A percentile compares a stretch with the other conserved stretches of the same genome.
phyloP scores from a whole-genome alignment of 1,140 invertebrate species.

The Drosophila murphyi region DNA sequence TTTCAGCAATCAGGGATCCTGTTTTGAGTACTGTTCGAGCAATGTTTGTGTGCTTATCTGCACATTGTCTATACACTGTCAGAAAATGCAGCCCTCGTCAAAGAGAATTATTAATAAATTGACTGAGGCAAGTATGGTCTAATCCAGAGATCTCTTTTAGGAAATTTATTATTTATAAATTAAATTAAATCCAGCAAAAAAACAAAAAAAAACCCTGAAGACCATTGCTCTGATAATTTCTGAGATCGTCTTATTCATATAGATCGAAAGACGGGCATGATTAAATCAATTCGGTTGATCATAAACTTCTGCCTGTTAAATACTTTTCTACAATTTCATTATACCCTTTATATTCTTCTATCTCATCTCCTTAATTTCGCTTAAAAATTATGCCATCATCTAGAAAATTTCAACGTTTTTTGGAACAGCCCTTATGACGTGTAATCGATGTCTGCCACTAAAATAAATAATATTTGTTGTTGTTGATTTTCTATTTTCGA shows the following conservation, averaged over 20 bases:
- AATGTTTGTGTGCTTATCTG: slow-evolving; percentile 63
- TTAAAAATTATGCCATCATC: too few relatives aligned
- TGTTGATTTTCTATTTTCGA: slow-evolving; percentile 21
- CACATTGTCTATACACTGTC: slow-evolving; percentile 22
- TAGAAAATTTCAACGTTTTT: not conserved
- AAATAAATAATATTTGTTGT: slow-evolving; percentile 52
- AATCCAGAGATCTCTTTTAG: too few relatives aligned
- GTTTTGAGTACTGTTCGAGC: slow-evolving; percentile 33
- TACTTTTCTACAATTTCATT: too few relatives aligned
- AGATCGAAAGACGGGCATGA: too few relatives aligned
- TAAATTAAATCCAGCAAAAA: not conserved
- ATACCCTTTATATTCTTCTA: too few relatives aligned
- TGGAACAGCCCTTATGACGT: slow-evolving; percentile 11
- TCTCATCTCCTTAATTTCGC: too few relatives aligned
- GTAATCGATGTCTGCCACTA: slow-evolving; percentile 34
- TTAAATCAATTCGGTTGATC: too few relatives aligned
- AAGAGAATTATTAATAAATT: slow-evolving; percentile 1
- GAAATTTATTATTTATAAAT: not conserved
- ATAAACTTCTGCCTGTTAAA: too few relatives aligned
- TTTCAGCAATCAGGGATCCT: slow-evolving; percentile 30
- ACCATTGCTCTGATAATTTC: too few relatives aligned
- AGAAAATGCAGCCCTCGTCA: not conserved
- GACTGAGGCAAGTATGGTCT: not conserved
- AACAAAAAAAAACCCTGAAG: too few relatives aligned
- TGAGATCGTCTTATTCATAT: too few relatives aligned